Evolutionary conservation across 2,113 vertebrate species (phyloP).

Genomic region (Gymnarchus niloticus): DNA sequence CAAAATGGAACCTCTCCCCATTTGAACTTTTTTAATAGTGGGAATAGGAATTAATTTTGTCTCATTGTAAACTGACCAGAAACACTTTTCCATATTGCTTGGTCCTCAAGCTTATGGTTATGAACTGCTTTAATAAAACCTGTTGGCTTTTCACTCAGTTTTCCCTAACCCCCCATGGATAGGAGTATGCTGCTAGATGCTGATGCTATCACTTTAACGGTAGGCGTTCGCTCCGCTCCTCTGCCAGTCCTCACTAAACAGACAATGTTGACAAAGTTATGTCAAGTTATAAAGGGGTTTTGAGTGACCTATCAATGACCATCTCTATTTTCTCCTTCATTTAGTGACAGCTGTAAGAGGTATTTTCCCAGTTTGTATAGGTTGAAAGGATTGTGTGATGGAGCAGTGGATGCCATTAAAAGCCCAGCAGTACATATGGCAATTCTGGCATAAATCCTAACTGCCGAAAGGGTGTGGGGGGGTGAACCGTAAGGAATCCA

Average conservation of each 20-base stretch:
- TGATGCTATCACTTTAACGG: neutral
- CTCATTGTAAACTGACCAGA: slow-evolving; percentile 23
- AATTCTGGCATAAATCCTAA: neutral
- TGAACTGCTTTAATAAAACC: slow-evolving; percentile 14
- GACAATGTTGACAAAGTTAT: slow-evolving; percentile 26
- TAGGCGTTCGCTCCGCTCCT: slow-evolving; percentile 25
- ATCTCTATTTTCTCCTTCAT: neutral
- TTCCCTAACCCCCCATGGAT: neutral
- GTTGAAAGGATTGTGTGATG: neutral
- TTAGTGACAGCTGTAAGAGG: neutral
- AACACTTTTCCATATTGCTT: neutral
- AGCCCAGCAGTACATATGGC: neutral
- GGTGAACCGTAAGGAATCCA: slow-evolving; percentile 1
- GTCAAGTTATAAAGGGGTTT: neutral
- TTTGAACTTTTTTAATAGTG: neutral
- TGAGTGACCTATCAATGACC: neutral
- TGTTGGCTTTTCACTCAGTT: neutral
- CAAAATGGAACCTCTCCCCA: neutral
- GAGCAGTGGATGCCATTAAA: neutral
- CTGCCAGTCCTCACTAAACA: slow-evolving; percentile 41
- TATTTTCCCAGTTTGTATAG: neutral
- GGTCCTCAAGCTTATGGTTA: slow-evolving; percentile 12
- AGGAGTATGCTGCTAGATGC: neutral
- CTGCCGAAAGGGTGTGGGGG: neutral
- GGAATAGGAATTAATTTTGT: neutral